Conservation (phyloP, 2,797 vertebrate species). For the Merluccius polli region DNA sequence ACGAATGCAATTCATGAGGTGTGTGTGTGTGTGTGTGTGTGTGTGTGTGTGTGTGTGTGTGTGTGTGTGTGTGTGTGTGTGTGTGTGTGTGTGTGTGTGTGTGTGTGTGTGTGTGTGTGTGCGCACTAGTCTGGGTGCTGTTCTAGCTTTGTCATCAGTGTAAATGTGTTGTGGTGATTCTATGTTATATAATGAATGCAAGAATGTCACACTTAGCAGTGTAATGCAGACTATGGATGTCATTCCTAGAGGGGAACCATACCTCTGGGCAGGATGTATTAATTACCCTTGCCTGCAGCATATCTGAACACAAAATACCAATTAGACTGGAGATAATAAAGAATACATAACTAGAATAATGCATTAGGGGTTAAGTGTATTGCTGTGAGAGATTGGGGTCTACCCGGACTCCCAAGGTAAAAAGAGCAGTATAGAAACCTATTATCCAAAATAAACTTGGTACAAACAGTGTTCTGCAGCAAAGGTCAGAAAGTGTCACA, state of each 20-base stretch:
- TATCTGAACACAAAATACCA: conserved; percentile 5
- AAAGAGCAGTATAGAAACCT: neutral
- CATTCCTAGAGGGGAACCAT: conserved; percentile 8
- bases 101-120: neutral
- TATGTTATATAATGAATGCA: neutral
- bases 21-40: conserved; percentile 21
- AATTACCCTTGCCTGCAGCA: neutral
- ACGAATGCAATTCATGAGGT: neutral
- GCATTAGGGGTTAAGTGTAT: neutral
- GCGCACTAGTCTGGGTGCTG: neutral
- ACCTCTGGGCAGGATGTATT: conserved; percentile 15
- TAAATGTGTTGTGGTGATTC: conserved; percentile 13
- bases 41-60: conserved; percentile 7
- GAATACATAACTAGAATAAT: neutral
- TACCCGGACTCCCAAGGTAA: conserved; percentile 30
- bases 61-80: conserved; percentile 12
- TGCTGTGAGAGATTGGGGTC: conserved; percentile 27
- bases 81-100: conserved; percentile 14
- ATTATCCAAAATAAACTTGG: neutral
- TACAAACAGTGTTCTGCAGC: neutral
- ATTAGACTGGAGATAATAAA: neutral
- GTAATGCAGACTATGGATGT: conserved; percentile 24
- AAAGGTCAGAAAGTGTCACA: neutral
- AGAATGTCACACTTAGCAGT: conserved; percentile 7
- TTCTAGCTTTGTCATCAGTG: conserved; percentile 9